These are phyloP conservation scores for Rhinogobius similis DNA, from an alignment of 2,113 vertebrate species.

Conservation along the genomic window DNA sequence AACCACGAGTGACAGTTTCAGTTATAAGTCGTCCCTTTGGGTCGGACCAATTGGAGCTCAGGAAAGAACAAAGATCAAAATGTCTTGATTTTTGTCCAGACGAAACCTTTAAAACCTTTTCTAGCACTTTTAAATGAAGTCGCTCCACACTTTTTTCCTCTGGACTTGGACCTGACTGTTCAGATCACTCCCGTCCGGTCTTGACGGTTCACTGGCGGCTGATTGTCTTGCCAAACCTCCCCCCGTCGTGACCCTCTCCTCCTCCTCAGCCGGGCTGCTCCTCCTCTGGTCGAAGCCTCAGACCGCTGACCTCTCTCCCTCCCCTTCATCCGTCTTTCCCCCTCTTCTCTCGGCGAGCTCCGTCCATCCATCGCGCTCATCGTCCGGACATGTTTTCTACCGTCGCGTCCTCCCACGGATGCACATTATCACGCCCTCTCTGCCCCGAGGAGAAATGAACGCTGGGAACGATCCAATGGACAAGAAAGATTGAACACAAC, in stretches of 20 bases:
- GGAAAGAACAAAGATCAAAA: too few relatives aligned
- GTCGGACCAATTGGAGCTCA: too few relatives aligned
- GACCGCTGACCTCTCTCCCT: background rate
- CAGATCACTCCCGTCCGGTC: background rate
- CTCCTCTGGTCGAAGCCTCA: background rate
- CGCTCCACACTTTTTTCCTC: too few relatives aligned
- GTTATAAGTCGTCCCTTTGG: too few relatives aligned
- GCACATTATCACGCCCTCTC: background rate
- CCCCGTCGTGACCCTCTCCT: background rate
- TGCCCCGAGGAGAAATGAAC: background rate
- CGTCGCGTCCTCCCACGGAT: background rate
- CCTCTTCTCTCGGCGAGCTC: background rate
- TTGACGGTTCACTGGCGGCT: background rate
- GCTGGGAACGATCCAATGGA: background rate
- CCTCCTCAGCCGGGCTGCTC: background rate
- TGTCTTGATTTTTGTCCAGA: too few relatives aligned
- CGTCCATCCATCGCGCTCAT: background rate
- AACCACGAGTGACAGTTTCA: too few relatives aligned
- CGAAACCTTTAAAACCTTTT: too few relatives aligned
- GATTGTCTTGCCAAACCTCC: background rate
- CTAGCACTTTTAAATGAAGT: too few relatives aligned
- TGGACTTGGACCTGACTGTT: too few relatives aligned
- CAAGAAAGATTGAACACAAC: background rate
- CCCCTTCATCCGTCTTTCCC: background rate
- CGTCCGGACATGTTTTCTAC: background rate